Conservation (phyloP, 1,140 invertebrate genomes). For the Solenopsis invicta region DNA sequence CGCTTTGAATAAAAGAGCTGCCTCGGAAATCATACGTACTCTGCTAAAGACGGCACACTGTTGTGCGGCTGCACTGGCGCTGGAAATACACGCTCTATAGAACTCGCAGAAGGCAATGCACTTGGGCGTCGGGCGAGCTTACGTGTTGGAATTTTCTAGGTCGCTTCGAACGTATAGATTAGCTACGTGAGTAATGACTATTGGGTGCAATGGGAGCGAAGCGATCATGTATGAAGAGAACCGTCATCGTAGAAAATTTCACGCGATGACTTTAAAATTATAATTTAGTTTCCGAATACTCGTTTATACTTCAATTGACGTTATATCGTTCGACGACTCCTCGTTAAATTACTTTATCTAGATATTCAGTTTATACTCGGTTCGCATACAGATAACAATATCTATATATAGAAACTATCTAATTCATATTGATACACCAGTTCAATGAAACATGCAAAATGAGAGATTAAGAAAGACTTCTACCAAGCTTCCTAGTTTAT, state of each 20-base stretch:
- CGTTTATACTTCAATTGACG: not conserved
- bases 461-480: not conserved
- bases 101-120: constrained; percentile 31
- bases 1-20: not conserved
- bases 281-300: not conserved
- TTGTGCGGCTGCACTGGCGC: not conserved
- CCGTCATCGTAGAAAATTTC: not conserved
- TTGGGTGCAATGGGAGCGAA: constrained; percentile 6
- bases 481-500: not conserved
- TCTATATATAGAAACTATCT: constrained; percentile 3
- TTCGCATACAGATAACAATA: not conserved
- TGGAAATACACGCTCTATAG: not conserved
- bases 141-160: constrained; percentile 54
- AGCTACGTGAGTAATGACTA: constrained; percentile 15
- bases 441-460: not conserved
- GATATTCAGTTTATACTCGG: not conserved
- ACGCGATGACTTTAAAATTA: not conserved
- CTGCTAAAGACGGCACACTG: not conserved
- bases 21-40: not conserved
- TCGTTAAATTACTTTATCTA: constrained; percentile 4
- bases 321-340: not conserved
- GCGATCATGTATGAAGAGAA: not conserved
- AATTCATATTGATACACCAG: no score
- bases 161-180: constrained; percentile 47
- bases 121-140: not conserved